Base-by-base conservation (phyloP, 1,140 invertebrate species). In the Drosophila trapezifrons region DNA sequence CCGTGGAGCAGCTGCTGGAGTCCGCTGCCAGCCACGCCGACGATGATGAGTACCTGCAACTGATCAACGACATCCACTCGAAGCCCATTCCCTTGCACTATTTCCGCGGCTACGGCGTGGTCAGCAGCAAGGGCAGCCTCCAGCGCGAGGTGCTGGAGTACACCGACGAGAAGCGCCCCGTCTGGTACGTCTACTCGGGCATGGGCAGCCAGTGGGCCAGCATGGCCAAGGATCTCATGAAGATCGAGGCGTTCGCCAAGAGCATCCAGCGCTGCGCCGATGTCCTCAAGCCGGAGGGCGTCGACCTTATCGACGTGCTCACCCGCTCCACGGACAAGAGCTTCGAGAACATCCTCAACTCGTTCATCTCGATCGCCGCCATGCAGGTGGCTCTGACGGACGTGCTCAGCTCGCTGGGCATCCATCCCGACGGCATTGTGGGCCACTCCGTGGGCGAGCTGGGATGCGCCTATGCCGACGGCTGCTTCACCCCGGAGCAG, bases 171-270 rank as follows among this genome's bases (percentile, higher is more conserved):
- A 94, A 94, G 71, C 94, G 96, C 27, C 98, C 98, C 1, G 92
- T 99, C 25, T 99, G 98, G 97, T 99, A 95, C 92, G 94, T 99
- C 38, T 99, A 98, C 92, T 96, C 98, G 49, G 98, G 98, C 37
- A 99, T 99, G 98, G 98, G 98, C 12, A 96, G 96, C 38, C 98
- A 99, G 93, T 99, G 98, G 98, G 93, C 95, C 46, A 97, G 97
- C 69, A 99, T 99, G 98, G 98, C 95, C 6, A 95, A 95, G 85
- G 94, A 96, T 20, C 93, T 99, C 38, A 95, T 99, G 94, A 85
- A 93, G 40, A 93, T 99, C 38, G 95, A 97, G 47, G 92, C 93
- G 0, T 99, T 99, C 92, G 94, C 95, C 42, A 93, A 95, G 29
- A 96, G 96, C 35, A 95, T 99, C 57, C 93, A 94, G 72, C 95